Conservation (phyloP, 2,113 vertebrate species). For the Gadus macrocephalus region DNA sequence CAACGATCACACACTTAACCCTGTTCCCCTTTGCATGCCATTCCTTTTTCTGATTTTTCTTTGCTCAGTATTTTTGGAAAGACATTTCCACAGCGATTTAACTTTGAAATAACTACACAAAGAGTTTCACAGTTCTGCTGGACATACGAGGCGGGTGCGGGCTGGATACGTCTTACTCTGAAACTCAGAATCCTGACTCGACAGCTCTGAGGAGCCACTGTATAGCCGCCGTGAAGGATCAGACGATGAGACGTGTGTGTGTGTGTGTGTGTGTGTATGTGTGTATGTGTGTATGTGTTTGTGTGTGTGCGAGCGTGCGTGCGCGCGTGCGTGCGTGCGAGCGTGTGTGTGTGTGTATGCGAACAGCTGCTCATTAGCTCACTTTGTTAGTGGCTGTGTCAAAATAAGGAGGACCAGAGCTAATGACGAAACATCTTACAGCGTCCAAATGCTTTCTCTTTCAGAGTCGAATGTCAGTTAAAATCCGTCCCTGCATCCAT, state of each 20-base stretch:
- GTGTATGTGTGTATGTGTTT: no score
- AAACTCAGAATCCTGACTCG: constrained; percentile 23
- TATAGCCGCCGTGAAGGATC: constrained; percentile 48
- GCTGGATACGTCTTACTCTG: no score
- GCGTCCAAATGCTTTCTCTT: constrained; percentile 35
- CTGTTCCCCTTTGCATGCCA: no score
- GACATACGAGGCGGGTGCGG: no score
- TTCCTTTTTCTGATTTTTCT: no score
- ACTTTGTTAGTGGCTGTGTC: constrained; percentile 29
- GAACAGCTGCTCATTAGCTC: constrained; percentile 59
- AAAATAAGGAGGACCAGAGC: constrained; percentile 38
- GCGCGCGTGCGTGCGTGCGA: no score
- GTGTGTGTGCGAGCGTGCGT: not conserved
- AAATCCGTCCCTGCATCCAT: no score
- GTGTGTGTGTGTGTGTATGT: constrained; percentile 4
- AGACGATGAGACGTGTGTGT: constrained; percentile 27
- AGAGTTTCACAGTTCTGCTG: no score
- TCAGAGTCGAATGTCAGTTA: not conserved
- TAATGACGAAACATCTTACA: constrained; percentile 57
- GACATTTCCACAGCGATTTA: no score
- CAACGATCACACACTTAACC: no score
- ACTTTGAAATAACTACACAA: no score
- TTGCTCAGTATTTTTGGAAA: no score
- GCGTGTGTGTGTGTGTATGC: constrained; percentile 2
- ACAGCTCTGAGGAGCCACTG: constrained; percentile 31